These are phyloP conservation scores for Poeciliopsis turneri DNA, from an alignment of 2,797 vertebrate species.

Conservation along the genomic window DNA sequence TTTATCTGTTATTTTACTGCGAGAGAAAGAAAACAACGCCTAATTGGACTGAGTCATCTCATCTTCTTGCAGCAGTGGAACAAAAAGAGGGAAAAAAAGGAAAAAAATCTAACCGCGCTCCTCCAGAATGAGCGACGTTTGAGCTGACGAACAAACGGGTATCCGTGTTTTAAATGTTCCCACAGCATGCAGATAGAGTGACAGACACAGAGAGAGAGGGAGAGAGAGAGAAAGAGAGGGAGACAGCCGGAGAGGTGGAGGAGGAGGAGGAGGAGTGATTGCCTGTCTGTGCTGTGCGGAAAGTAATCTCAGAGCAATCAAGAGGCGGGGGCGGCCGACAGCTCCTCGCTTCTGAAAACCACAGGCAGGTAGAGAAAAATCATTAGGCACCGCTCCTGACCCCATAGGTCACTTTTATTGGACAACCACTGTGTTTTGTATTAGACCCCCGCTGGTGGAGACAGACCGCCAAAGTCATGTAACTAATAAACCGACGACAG, in stretches of 20 bases:
- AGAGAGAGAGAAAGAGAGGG: constrained; percentile 1
- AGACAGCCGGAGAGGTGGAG: constrained; percentile 34
- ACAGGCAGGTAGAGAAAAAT: constrained; percentile 68
- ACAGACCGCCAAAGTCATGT: constrained; percentile 28
- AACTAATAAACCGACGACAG: constrained; percentile 26
- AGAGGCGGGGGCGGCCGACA: constrained; percentile 63
- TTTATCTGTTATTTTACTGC: constrained; percentile 76
- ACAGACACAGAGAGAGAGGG: constrained; percentile 33
- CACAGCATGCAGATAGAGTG: constrained; percentile 46
- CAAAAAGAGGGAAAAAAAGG: constrained; percentile 29
- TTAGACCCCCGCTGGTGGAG: constrained; percentile 58
- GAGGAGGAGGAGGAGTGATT: constrained; percentile 62
- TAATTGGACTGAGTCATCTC: constrained; percentile 80
- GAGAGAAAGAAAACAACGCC: constrained; percentile 70
- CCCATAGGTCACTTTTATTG: constrained; percentile 77
- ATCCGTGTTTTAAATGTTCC: constrained; percentile 34
- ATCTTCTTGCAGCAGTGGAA: constrained; percentile 65
- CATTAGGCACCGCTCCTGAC: constrained; percentile 67
- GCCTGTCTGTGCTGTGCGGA: constrained; percentile 67
- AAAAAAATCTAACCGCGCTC: constrained; percentile 11
- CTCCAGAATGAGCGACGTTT: constrained; percentile 21
- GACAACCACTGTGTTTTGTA: constrained; percentile 64
- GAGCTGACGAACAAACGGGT: constrained; percentile 20
- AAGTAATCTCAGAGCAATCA: constrained; percentile 78
- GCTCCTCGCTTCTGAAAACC: constrained; percentile 63